A percentile compares a stretch with the other conserved stretches of the same genome.
Evolutionary conservation across 2,113 vertebrate genomes (phyloP).

Genomic region (Galeopterus variegatus): DNA sequence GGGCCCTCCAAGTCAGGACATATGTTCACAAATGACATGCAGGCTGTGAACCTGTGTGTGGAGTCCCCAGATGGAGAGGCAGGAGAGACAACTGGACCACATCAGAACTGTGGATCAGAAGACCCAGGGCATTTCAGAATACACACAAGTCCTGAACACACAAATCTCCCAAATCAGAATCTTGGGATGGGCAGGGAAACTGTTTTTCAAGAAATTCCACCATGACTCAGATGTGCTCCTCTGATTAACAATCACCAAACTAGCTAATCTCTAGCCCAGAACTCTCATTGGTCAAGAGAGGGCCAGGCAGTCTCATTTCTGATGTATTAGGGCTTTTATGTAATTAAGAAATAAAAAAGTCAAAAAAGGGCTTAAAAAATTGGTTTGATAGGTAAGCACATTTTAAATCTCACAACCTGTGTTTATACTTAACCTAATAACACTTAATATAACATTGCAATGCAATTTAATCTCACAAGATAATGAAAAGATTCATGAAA

Average conservation of each 20-base stretch:
- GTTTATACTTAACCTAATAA: slow-evolving; percentile 54
- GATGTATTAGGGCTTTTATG: neutral
- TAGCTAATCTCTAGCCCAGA: neutral
- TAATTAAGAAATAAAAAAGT: slow-evolving; percentile 22
- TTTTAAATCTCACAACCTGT: neutral
- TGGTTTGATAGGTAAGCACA: neutral
- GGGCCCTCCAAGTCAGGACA: slow-evolving; percentile 1
- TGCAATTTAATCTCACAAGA: slow-evolving; percentile 38
- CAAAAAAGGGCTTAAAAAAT: slow-evolving; percentile 51
- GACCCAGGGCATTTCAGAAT: neutral
- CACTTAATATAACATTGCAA: neutral
- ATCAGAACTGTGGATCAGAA: slow-evolving; percentile 21
- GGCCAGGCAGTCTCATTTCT: slow-evolving; percentile 21
- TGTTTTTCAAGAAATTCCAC: slow-evolving; percentile 64
- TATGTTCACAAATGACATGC: neutral
- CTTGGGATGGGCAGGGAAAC: neutral
- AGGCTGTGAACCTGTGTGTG: neutral
- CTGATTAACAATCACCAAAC: slow-evolving; percentile 17
- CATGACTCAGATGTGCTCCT: slow-evolving; percentile 10
- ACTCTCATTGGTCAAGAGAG: neutral
- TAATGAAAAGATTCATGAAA: slow-evolving; percentile 66
- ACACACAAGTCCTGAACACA: neutral
- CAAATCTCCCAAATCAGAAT: neutral
- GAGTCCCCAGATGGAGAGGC: neutral
- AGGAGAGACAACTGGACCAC: neutral